Evolutionary conservation across 1,140 invertebrate species (phyloP).

Genomic region (Heterodera carotae): DNA sequence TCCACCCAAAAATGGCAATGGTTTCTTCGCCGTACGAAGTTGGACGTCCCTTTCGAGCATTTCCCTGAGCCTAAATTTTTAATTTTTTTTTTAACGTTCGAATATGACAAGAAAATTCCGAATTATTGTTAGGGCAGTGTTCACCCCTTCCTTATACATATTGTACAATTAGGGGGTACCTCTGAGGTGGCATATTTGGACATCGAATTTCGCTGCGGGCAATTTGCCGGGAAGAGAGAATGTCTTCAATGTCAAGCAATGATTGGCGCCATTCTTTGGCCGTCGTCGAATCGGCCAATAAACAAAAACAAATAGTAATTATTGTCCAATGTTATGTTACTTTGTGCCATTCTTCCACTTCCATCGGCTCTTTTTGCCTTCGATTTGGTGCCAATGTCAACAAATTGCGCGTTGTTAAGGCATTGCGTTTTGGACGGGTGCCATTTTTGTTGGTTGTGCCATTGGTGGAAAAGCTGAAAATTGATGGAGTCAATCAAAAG

Average conservation of each 20-base stretch:
- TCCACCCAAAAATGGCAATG: slow-evolving; percentile 38
- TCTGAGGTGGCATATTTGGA: slow-evolving; percentile 36
- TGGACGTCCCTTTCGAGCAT: slow-evolving; percentile 57
- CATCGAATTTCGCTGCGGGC: slow-evolving; percentile 47
- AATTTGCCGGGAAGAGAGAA: slow-evolving; percentile 48
- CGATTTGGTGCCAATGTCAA: neutral
- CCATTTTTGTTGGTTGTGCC: neutral
- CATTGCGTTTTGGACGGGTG: neutral
- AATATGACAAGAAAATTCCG: too few species aligned
- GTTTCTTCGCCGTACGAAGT: slow-evolving; percentile 39
- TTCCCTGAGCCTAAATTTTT: slow-evolving; percentile 41
- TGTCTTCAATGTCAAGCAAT: slow-evolving; percentile 58
- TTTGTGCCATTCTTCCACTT: neutral
- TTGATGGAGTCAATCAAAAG: neutral
- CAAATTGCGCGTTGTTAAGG: neutral
- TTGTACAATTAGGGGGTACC: too few species aligned
- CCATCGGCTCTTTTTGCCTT: neutral
- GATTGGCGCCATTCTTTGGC: neutral
- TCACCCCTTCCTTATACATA: too few species aligned
- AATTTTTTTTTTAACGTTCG: too few species aligned
- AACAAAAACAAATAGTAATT: neutral
- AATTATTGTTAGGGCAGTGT: too few species aligned
- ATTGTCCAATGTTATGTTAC: neutral
- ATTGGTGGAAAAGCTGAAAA: neutral
- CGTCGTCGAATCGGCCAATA: neutral